phyloP scores from a whole-genome alignment of 2,797 vertebrate genomes.

The Craterocephalus amniculus region DNA sequence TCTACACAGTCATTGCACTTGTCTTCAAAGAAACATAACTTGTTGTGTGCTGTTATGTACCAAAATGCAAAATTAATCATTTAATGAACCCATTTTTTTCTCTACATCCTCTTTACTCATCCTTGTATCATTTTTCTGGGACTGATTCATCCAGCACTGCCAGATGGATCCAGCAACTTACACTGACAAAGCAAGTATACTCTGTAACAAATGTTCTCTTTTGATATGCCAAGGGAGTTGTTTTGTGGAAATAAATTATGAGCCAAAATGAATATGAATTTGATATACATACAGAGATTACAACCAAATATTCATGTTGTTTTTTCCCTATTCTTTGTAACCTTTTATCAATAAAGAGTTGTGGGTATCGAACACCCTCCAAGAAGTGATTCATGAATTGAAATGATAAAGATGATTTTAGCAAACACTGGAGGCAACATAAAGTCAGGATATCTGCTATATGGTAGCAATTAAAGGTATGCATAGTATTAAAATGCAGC shows the following conservation, averaged over 20 bases:
- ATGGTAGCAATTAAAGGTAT: slow-evolving; percentile 37
- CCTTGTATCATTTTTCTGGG: slow-evolving; percentile 29
- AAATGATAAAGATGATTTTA: slow-evolving; percentile 35
- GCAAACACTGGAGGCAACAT: slow-evolving; percentile 31
- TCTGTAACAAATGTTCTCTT: slow-evolving; percentile 74
- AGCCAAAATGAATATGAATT: slow-evolving; percentile 71
- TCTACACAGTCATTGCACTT: slow-evolving; percentile 3
- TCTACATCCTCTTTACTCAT: slow-evolving; percentile 23
- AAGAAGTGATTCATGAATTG: slow-evolving; percentile 33
- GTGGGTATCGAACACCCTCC: slow-evolving; percentile 16
- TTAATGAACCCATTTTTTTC: slow-evolving; percentile 37
- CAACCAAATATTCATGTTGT: slow-evolving; percentile 51
- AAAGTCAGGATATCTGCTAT: slow-evolving; percentile 31
- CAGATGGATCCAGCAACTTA: slow-evolving; percentile 71
- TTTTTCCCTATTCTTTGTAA: slow-evolving; percentile 24
- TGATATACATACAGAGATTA: slow-evolving; percentile 63
- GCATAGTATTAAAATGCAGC: slow-evolving; percentile 30
- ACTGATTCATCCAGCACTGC: slow-evolving; percentile 40
- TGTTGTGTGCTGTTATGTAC: background rate
- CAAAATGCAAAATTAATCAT: slow-evolving; percentile 17
- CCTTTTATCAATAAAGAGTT: too few relatives aligned
- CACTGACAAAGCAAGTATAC: slow-evolving; percentile 68
- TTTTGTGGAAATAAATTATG: slow-evolving; percentile 53
- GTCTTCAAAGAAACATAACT: slow-evolving; percentile 1
- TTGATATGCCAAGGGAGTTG: slow-evolving; percentile 62